These are phyloP conservation scores for Ellobius talpinus DNA, from an alignment of 2,113 vertebrate species.

Conservation along the genomic window DNA sequence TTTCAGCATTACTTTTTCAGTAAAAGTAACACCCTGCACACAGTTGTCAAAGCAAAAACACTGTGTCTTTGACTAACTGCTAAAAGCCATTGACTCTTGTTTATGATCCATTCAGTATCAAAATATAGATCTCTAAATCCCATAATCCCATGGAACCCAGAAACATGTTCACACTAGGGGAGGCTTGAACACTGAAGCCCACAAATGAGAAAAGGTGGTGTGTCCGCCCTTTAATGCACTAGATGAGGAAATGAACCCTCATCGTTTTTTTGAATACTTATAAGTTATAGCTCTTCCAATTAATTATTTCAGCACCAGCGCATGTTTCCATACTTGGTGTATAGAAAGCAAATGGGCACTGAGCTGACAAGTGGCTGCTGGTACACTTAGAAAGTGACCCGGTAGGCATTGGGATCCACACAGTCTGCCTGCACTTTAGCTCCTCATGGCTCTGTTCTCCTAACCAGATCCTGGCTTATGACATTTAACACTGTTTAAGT, in stretches of 20 bases:
- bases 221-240: background rate
- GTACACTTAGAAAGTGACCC: background rate
- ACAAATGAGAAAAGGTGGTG: background rate
- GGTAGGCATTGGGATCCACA: background rate
- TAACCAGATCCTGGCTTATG: background rate
- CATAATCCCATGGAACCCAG: background rate
- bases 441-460: background rate
- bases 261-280: background rate
- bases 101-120: background rate
- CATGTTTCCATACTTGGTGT: background rate
- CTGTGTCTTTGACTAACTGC: background rate
- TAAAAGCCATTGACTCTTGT: background rate
- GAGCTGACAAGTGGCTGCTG: background rate
- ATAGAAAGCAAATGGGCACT: background rate
- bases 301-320: background rate
- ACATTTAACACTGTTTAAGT: background rate
- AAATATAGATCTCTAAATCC: conserved; percentile 20
- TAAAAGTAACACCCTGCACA: background rate
- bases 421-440: background rate
- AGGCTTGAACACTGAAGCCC: background rate
- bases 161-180: background rate
- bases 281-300: background rate
- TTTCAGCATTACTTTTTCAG: background rate
- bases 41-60: background rate
- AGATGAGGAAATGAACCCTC: background rate